phyloP scores from a whole-genome alignment of 1,140 invertebrate species.

The Piezodorus guildinii region DNA sequence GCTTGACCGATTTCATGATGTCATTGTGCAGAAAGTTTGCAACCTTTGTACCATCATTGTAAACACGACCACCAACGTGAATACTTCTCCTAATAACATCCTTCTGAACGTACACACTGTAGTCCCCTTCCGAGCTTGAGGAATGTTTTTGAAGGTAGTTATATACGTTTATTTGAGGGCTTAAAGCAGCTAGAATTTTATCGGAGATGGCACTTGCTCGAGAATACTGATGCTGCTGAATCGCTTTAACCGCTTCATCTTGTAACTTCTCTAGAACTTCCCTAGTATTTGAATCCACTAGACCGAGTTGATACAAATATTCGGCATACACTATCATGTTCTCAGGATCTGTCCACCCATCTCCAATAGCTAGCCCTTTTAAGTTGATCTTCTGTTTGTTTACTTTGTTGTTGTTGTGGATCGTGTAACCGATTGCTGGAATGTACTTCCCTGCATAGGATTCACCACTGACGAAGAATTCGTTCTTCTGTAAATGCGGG shows the following conservation, averaged over 20 bases:
- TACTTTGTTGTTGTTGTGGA: conserved; percentile 39
- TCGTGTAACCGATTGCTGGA: conserved; percentile 39
- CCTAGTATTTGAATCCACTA: conserved; percentile 25
- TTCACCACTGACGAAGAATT: conserved; percentile 38
- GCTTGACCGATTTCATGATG: conserved; percentile 71
- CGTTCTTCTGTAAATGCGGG: conserved; percentile 25
- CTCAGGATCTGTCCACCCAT: conserved; percentile 70
- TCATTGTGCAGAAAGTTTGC: conserved; percentile 59
- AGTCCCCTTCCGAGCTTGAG: conserved; percentile 15
- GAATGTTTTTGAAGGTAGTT: conserved; percentile 51
- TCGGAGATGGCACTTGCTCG: conserved; percentile 24
- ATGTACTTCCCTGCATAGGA: conserved; percentile 47
- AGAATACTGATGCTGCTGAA: background rate
- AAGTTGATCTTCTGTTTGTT: conserved; percentile 51
- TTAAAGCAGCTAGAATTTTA: conserved; percentile 21
- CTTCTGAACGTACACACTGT: conserved; percentile 46
- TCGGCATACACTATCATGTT: conserved; percentile 64
- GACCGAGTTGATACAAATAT: conserved; percentile 68
- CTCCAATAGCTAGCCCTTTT: conserved; percentile 70
- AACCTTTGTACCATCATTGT: conserved; percentile 38
- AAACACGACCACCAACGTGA: conserved; percentile 65
- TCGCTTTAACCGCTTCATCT: conserved; percentile 4
- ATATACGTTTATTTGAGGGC: conserved; percentile 32
- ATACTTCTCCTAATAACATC: conserved; percentile 52
- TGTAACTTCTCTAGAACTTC: conserved; percentile 21